Evolutionary conservation across 2,113 vertebrate genomes (phyloP), one percentile per base, ranked within the genome.

Genomic region (Cranoglanis bouderius): DNA sequence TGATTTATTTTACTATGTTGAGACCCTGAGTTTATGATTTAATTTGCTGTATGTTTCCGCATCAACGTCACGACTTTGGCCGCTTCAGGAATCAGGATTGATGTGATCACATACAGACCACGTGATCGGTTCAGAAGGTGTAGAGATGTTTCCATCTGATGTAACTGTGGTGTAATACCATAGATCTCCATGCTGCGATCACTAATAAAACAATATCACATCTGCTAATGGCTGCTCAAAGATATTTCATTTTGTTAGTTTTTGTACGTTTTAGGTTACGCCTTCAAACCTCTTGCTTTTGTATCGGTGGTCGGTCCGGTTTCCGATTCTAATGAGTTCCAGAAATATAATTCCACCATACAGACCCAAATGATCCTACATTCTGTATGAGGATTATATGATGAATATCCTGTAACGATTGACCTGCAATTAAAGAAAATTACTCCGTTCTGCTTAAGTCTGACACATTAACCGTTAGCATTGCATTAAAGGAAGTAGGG

Each of bases 131-230:
- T 78, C 24, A 78, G 26, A 78, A 78, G 46, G 1, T 80, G 77
- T 29, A 40, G 38, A 74, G 40, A 78, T 78, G 38, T 77, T 43
- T n/a, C 16, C 16, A 53, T 19, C 46, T 32, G 46, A 59, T 75
- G 9, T 61, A 51, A 46, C 7, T 78, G 55, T 19, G 19, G 35
- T 65, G 35, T 85, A 51, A 49, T 57, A 10, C 57, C 46, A 46
- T 14, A 53, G 29, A 51, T 29, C 74, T 51, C 19, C 5, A 21
- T 29, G 19, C 32, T 35, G 59, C 77, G 6, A 26, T 38, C 46
- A 14, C n/a, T 53, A 82, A 82, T 87, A 82, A 87, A 87, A 40
- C 86, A 26, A 4, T 65, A 63, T 81, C 16, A 38, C n/a, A 59
- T 26, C 51, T 82, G 21, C 10, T 38, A 57, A 81, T 29, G 12